Percentiles rank a stretch among this genome's conserved stretches.
Conservation (phyloP, 2,113 vertebrate species). For the Crypturellus undulatus region DNA sequence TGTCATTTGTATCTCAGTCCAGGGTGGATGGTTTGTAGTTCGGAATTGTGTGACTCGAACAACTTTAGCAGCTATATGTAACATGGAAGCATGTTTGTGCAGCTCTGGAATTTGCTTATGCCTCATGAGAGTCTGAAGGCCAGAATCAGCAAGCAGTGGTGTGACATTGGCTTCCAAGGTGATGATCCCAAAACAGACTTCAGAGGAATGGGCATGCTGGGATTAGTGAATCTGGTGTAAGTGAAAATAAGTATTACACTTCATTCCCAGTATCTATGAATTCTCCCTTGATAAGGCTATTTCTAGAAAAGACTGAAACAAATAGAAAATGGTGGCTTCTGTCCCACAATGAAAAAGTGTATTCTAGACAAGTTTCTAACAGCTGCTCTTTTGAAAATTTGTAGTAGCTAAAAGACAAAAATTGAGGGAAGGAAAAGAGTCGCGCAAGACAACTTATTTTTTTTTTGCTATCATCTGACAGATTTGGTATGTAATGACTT, state of each 20-base stretch:
- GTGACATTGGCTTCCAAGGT: constrained; percentile 97
- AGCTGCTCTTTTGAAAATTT: fast-evolving
- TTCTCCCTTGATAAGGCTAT: neutral
- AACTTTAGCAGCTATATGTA: constrained; percentile 38
- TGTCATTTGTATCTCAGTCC: neutral
- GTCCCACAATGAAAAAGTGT: neutral
- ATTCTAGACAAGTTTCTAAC: neutral
- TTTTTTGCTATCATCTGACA: neutral
- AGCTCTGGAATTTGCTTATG: constrained; percentile 97
- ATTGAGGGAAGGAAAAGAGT: neutral
- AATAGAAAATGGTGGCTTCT: neutral
- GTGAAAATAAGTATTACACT: constrained; percentile 61
- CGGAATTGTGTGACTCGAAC: neutral
- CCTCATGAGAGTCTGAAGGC: constrained; percentile 87
- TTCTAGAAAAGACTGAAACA: neutral
- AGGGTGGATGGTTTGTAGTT: neutral
- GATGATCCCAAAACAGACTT: constrained; percentile 99
- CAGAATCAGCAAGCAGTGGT: constrained; percentile 96
- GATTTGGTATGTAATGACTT: neutral
- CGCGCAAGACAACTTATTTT: neutral
- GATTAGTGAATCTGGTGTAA: constrained; percentile 94
- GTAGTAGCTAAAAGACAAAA: neutral
- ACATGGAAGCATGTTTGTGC: constrained; percentile 62
- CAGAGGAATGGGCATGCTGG: constrained; percentile 97
- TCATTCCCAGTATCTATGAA: neutral